phyloP scores from a whole-genome alignment of 1,140 invertebrate genomes.

The Sinella curviseta region DNA sequence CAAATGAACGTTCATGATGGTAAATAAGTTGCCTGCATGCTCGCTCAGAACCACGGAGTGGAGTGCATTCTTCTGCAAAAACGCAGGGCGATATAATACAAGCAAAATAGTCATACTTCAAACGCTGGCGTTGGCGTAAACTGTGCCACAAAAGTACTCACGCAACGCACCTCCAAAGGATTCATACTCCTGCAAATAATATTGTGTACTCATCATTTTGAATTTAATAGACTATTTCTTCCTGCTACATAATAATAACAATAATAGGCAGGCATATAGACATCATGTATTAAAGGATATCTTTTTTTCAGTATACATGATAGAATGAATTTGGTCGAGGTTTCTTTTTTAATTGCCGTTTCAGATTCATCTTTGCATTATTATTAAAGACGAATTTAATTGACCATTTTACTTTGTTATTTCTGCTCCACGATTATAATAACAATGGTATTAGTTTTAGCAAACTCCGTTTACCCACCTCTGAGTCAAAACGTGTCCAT shows the following conservation, averaged over 20 bases:
- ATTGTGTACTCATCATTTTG: neutral
- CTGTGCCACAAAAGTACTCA: conserved; percentile 15
- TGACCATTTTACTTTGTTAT: neutral
- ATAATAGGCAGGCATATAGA: too few species aligned
- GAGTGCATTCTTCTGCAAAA: too few species aligned
- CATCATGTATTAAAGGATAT: too few species aligned
- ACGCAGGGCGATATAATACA: too few species aligned
- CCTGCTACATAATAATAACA: neutral
- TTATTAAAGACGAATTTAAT: neutral
- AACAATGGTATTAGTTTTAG: neutral
- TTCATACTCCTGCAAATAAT: neutral
- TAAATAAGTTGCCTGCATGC: too few species aligned
- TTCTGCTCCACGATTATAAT: neutral
- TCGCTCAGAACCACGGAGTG: too few species aligned
- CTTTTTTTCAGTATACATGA: too few species aligned
- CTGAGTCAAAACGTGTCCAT: too few species aligned
- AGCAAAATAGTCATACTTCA: too few species aligned
- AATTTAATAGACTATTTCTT: neutral
- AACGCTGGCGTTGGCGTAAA: conserved; percentile 8
- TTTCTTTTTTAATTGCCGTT: neutral
- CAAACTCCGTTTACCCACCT: too few species aligned
- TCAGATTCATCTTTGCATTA: neutral
- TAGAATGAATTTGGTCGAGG: conserved; percentile 20
- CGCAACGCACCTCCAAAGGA: neutral
- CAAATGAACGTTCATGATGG: too few species aligned